Base-by-base conservation (phyloP, 2,113 vertebrate genomes). In the Poecilia latipinna region DNA sequence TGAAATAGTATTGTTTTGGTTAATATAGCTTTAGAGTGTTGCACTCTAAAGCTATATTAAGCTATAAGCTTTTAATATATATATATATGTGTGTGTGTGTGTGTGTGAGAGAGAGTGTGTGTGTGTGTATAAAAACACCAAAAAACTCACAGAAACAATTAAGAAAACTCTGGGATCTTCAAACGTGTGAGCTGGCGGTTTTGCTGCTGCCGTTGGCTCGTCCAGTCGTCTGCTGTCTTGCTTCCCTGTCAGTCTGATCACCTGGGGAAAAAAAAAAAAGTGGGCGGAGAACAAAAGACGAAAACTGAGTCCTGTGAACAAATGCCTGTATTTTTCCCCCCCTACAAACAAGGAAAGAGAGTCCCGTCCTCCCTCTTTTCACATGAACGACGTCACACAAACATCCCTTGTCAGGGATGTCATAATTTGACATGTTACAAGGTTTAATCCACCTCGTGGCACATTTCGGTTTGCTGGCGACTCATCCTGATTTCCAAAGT, bases 271-370 rank as follows among this genome's bases (percentile, higher is more conserved):
- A 28, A 28, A 28, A 28, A 28, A 86, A 77, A 80, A 88, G 67
- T 57, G 67, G 65, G 61, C 75, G 74, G 68, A 51, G 80, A 70
- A 70, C 79, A 86, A 85, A 48, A 81, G 79, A 87, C 83, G 83
- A 89, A 88, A 88, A 33, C 28, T 0, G 75, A 83, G 28, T 77
- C 68, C 65, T 62, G 57, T 74, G 70, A 91, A 76, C 86, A 87
- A 80, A 80, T 89, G 73, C 65, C 74, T 70, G 8, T 15, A 65
- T 82, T 84, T 60, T 67, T 54, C 39, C 8, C 65, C 77, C 35
- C 28, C 11, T 28, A 70, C 37, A 61, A 1, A 73, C 28, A 74
- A 44, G 74, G 57, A 82, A n/a, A 28, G 4, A 75, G 5, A 37
- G 32, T 44, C 33, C 35, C 72, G 77, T 78, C 77, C 84, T 37